Evolutionary conservation across 1,140 invertebrate genomes (phyloP), one percentile per base, ranked within the genome.

Genomic region (Ptiloglossa arizonensis): DNA sequence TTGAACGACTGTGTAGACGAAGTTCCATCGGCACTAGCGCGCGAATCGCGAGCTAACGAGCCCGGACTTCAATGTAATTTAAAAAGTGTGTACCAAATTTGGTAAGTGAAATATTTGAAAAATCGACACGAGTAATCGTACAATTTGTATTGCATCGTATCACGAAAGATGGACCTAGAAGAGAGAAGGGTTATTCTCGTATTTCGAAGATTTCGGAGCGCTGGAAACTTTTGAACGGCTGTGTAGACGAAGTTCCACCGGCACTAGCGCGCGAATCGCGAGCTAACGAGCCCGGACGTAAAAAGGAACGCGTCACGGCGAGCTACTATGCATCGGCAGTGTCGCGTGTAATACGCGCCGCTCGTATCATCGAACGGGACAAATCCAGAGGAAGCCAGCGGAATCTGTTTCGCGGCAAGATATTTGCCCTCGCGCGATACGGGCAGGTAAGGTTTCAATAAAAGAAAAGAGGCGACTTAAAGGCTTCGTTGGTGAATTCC

Each of bases 391-490:
- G 62, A 64, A 64, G 62, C 62, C 62, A 66, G 63, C 24, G 63
- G 63, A 66, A 48, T 32, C 41, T 66, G 24, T 66, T 29, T 32
- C 41, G 46, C 63, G 63, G 63, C 41, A 50, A 66, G 46, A 66
- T 66, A 66, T 66, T 66, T 66, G 46, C 46, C 63, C 24, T 9
- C 32, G 59, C 59, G 59, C 44, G 63, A 48, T 66, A 66, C 46
- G 29, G 15, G 63, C 63, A n/a, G 63, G 63, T 66, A 66, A 66
- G 63, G 63, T 66, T 66, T 66, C 63, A 66, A 66, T 66, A 66
- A 66, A 66, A 66, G 63, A 66, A 66, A 66, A 66, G 63, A 66
- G 41, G 63, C 63, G 63, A 66, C 63, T 66, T 50, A 66, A 66
- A 50, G 63, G 63, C 63, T 66, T 66, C 44, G 41, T 24, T 66